Evolutionary conservation across 2,797 vertebrate species (phyloP), one percentile per base, ranked within the genome.

Genomic region (Natrix natrix): DNA sequence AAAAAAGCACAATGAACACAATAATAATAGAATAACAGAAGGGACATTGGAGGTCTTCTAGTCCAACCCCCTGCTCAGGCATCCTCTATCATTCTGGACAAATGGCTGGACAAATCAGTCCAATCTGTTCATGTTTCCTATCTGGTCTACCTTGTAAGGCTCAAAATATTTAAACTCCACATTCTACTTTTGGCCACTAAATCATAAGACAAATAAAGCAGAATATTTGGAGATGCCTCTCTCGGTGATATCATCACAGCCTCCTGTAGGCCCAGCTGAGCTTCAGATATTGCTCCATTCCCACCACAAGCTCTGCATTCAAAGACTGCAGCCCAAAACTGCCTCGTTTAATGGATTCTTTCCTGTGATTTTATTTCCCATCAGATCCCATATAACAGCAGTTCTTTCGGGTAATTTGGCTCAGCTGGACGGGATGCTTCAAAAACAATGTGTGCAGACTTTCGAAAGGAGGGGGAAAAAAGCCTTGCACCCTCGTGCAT

Each of bases 331-430:
- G 54, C n/a, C 57, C 57, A 37, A 55, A 56, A n/a, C 28, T 48
- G 54, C 88, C 32, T 95, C 93, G 37, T 32, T 87, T 54, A 16
- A 93, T 93, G 93, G 74, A 88, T 66, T 55, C 37, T 91, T 92
- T 60, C 83, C 83, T 83, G 74, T 2, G 28, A 66, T 59, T 83
- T 32, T 28, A 24, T 43, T 90, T 83, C 87, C 89, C 63, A 92
- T 14, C 5, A 78, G 91, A 52, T 0, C 92, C 11, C 10, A 3
- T 0, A 12, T 89, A 48, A 57, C 88, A 60, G 43, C 60, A 74
- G 66, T 22, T 93, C 57, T 55, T 69, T 93, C 32, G 10, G n/a
- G 55, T 5, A 20, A 17, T 2, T 26, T 43, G 88, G 12, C 63
- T 63, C 13, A 8, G 0, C 3, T 48, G 59, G 13, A 17, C 26